Conservation (phyloP, 2,113 vertebrate genomes). For the Microcebus lehilahytsara region DNA sequence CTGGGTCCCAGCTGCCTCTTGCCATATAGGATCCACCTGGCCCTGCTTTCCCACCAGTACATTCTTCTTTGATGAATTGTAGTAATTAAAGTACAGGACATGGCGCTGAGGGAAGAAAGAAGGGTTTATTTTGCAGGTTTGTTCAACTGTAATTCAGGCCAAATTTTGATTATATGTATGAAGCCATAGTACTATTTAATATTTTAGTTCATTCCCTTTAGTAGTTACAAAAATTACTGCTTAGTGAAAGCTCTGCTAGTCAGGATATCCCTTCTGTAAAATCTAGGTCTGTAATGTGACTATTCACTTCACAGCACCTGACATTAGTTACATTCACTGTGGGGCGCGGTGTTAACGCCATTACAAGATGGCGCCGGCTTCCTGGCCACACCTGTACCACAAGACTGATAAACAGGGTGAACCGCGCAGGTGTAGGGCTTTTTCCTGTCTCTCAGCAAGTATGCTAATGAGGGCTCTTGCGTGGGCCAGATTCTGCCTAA, state of each 20-base stretch:
- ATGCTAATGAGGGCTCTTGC: no score
- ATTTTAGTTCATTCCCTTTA: slow-evolving; percentile 19
- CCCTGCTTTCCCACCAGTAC: not conserved
- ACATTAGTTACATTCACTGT: not conserved
- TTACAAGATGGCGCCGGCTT: no score
- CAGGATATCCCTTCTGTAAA: not conserved
- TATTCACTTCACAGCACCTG: not conserved
- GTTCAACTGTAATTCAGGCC: not conserved
- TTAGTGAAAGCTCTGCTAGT: slow-evolving; percentile 2
- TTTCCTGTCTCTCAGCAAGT: no score
- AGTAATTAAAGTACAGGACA: not conserved
- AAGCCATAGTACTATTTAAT: slow-evolving; percentile 6
- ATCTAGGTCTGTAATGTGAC: not conserved
- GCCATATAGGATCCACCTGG: not conserved
- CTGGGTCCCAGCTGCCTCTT: not conserved
- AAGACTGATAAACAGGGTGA: no score
- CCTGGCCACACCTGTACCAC: no score
- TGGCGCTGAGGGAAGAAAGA: not conserved
- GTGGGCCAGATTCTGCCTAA: no score
- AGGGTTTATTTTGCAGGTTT: not conserved
- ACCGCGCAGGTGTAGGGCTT: no score
- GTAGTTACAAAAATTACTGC: slow-evolving; percentile 8
- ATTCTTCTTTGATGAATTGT: not conserved
- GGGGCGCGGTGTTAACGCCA: no score
- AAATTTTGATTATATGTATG: not conserved